Percentiles rank a stretch among this genome's conserved stretches.
Conservation (phyloP, 2,797 vertebrate species). For the Salmo trutta region DNA sequence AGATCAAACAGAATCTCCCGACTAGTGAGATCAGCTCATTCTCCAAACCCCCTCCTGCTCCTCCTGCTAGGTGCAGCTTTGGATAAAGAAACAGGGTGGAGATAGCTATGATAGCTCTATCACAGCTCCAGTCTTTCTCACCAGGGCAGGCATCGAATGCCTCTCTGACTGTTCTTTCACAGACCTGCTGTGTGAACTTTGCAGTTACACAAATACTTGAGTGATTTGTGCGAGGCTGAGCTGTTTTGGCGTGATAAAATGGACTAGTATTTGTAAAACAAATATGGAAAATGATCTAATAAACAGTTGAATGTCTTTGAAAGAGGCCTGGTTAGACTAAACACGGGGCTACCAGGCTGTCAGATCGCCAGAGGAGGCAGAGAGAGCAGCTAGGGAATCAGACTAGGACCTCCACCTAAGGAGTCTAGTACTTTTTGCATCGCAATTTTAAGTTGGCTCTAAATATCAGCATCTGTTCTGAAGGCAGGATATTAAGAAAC, state of each 20-base stretch:
- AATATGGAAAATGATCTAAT: slow-evolving; percentile 57
- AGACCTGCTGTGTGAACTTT: slow-evolving; percentile 52
- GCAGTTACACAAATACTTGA: slow-evolving; percentile 48
- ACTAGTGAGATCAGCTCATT: slow-evolving; percentile 39
- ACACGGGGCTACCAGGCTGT: slow-evolving; percentile 46
- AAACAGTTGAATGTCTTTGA: slow-evolving; percentile 52
- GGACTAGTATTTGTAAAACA: slow-evolving; percentile 53
- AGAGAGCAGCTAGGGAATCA: not conserved
- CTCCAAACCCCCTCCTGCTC: slow-evolving; percentile 19
- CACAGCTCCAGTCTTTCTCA: slow-evolving; percentile 23
- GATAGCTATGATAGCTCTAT: slow-evolving; percentile 24
- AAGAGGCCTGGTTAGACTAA: slow-evolving; percentile 52
- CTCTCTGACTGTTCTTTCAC: slow-evolving; percentile 35
- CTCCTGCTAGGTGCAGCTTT: slow-evolving; percentile 1
- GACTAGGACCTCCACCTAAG: not conserved
- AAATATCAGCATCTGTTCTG: not conserved
- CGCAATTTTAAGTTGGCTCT: not conserved
- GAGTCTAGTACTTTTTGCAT: not conserved
- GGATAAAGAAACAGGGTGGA: slow-evolving; percentile 33
- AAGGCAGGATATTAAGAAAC: not conserved
- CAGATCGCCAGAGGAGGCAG: not conserved
- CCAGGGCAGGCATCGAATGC: not conserved
- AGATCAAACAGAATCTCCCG: slow-evolving; percentile 43
- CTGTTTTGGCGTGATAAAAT: slow-evolving; percentile 49
- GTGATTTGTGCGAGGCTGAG: slow-evolving; percentile 48